phyloP scores from a whole-genome alignment of 2,888 invertebrate genomes.

The Stomorhina lunata region DNA sequence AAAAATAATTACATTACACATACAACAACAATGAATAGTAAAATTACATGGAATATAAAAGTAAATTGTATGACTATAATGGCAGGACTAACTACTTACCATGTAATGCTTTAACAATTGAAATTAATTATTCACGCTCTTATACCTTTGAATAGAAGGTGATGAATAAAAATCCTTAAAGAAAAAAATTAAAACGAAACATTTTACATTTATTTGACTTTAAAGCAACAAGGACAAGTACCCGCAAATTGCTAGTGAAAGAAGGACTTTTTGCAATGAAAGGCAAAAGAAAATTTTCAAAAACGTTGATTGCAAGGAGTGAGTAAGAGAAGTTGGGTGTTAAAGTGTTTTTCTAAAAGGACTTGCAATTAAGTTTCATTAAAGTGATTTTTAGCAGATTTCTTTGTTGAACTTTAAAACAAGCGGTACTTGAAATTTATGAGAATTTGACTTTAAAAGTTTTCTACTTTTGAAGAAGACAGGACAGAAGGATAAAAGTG shows the following conservation, averaged over 20 bases:
- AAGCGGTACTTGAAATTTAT: neutral
- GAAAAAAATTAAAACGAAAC: neutral
- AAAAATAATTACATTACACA: slow-evolving; percentile 37
- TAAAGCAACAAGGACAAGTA: neutral
- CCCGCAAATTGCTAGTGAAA: neutral
- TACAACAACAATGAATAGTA: slow-evolving; percentile 1
- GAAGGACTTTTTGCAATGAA: neutral
- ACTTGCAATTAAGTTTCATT: slow-evolving; percentile 42
- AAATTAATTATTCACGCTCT: slow-evolving; percentile 56
- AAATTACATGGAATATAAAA: too few relatives aligned
- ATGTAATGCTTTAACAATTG: slow-evolving; percentile 33
- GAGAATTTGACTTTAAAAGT: neutral
- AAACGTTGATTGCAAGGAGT: too few relatives aligned
- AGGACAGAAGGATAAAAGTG: too few relatives aligned
- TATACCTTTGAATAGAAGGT: slow-evolving; percentile 36
- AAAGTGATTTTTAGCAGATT: neutral
- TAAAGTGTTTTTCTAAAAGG: neutral
- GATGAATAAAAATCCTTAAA: neutral
- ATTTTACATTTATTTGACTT: neutral
- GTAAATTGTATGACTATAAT: neutral
- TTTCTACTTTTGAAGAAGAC: too few relatives aligned
- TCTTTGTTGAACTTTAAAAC: neutral
- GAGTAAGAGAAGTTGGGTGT: neutral
- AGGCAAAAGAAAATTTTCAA: neutral
- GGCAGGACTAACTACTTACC: too few relatives aligned